Evolutionary conservation across 2,888 invertebrate genomes (phyloP), one percentile per base, ranked within the genome.

Genomic region (Portevinia maculata): DNA sequence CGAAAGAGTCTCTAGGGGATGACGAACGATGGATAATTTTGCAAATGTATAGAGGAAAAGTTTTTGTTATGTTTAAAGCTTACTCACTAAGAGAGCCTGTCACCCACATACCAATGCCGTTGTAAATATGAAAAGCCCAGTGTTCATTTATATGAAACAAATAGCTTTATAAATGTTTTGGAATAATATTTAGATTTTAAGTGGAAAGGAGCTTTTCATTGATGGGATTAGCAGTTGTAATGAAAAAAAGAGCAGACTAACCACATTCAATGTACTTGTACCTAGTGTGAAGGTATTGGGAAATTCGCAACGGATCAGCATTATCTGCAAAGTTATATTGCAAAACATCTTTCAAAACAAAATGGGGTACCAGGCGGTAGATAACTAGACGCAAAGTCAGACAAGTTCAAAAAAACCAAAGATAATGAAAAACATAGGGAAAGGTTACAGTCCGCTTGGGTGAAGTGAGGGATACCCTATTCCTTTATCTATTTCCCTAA

Each of bases 191-290:
- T 59, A 30, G 30, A 9, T 34, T 15, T 60, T 69, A 30, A 37
- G 13, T 75, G 5, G 32, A n/a, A 17, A 11, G 8, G 50, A 79
- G 79, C 79, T 79, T 79, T 79, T 79, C 79, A 69, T 79, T 79
- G 75, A 79, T 79, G 41, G 32, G 75, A 74, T 48, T 62, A 55
- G 46, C 19, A 48, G 11, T 48, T 48, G 28, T 28, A 48, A 48
- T 24, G 28, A 13, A 9, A 11, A 17, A 19, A 17, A 44, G 9
- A 15, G 15, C 7, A 11, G 52, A n/a, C 28, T 13, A 30, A 7
- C 17, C 41, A 3, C 19, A 7, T 15, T 7, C 13, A n/a, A n/a
- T n/a, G n/a, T n/a, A n/a, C n/a, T n/a, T n/a, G n/a, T n/a, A n/a
- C n/a, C n/a, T n/a, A n/a, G n/a, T n/a, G n/a, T n/a, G n/a, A n/a